phyloP scores from a whole-genome alignment of 2,797 vertebrate genomes.

The Dermochelys coriacea region DNA sequence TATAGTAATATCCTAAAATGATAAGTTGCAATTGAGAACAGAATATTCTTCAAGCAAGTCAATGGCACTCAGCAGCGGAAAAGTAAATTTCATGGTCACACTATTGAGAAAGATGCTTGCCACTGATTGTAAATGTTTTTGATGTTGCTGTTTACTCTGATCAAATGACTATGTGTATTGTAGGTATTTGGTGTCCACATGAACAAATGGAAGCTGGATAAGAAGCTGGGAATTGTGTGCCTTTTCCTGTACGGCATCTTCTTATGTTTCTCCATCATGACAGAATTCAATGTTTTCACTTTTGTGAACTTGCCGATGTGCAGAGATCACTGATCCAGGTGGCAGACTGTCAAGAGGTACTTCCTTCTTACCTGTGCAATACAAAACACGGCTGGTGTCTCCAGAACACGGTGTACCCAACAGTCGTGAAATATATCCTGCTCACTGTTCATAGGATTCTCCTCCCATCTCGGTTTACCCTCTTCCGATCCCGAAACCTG shows the following conservation, averaged over 20 bases:
- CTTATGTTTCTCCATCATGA: constrained; percentile 98
- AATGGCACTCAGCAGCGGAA: background rate
- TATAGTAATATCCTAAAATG: background rate
- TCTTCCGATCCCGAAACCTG: constrained; percentile 31
- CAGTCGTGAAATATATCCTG: constrained; percentile 57
- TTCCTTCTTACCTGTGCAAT: constrained; percentile 85
- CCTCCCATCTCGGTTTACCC: constrained; percentile 56
- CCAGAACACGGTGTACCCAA: constrained; percentile 51
- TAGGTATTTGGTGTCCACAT: constrained; percentile 95
- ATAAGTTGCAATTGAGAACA: background rate
- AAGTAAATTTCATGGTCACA: background rate
- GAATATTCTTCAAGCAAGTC: background rate
- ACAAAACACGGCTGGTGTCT: constrained; percentile 75
- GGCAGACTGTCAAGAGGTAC: constrained; percentile 65
- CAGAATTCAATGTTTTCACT: constrained; percentile 98
- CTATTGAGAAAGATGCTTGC: background rate
- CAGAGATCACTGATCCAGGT: constrained; percentile 84
- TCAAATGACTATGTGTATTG: constrained; percentile 60
- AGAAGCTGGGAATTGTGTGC: constrained; percentile 90
- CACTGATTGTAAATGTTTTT: background rate
- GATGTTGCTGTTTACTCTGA: constrained; percentile 31
- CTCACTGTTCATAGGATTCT: constrained; percentile 70
- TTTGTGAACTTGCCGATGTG: constrained; percentile 99
- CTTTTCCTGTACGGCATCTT: constrained; percentile 94
- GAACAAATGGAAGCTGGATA: constrained; percentile 96